These are phyloP conservation scores for Crenuchus spilurus DNA, from an alignment of 2,797 vertebrate species.

Conservation along the genomic window DNA sequence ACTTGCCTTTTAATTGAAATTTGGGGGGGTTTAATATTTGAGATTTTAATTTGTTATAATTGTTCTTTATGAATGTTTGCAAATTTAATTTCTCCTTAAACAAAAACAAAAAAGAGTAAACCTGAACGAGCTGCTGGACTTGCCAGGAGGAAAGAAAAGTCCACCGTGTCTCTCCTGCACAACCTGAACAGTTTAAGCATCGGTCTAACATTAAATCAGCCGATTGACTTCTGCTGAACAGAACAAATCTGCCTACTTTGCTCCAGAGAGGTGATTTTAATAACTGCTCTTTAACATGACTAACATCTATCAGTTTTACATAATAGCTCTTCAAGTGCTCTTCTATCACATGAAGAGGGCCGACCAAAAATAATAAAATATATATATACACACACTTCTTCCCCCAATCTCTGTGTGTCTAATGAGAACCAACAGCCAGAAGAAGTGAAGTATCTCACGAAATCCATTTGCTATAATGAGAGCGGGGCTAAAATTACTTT, in stretches of 20 bases:
- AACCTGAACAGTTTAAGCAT: conserved; percentile 40
- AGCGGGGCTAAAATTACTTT: conserved; percentile 62
- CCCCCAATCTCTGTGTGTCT: conserved; percentile 57
- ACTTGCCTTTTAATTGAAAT: too few species aligned
- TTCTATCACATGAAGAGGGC: conserved; percentile 35
- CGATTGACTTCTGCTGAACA: conserved; percentile 51
- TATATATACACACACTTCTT: too few species aligned
- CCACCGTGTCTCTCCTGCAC: too few species aligned
- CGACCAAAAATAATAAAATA: background rate
- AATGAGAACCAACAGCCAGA: conserved; percentile 66
- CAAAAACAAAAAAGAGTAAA: too few species aligned
- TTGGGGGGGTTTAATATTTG: too few species aligned
- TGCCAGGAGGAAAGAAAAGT: too few species aligned
- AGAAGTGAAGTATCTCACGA: conserved; percentile 60
- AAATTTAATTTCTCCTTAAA: too few species aligned
- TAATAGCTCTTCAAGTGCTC: conserved; percentile 63
- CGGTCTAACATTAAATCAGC: conserved; percentile 31
- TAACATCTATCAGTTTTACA: conserved; percentile 60
- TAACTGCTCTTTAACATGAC: conserved; percentile 61
- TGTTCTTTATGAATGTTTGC: too few species aligned
- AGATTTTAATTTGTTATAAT: too few species aligned
- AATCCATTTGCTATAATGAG: conserved; percentile 70
- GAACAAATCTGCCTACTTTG: conserved; percentile 60
- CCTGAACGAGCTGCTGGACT: too few species aligned
- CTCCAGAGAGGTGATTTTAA: conserved; percentile 60